Evolutionary conservation across 2,888 invertebrate species (phyloP).

Genomic region (Imbricaverruca yamaguchii): DNA sequence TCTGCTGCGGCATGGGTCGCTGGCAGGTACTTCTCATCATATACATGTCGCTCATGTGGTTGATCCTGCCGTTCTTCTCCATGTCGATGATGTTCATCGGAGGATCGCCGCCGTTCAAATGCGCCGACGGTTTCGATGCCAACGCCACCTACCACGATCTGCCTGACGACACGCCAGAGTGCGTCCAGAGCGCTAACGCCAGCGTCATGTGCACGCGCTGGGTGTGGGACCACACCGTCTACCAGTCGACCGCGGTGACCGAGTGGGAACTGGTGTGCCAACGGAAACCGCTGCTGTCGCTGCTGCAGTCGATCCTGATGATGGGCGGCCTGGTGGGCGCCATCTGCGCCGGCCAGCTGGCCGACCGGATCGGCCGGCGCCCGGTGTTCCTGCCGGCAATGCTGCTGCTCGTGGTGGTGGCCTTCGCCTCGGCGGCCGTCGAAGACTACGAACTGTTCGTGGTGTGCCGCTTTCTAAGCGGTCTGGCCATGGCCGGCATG

Average conservation of each 20-base stretch:
- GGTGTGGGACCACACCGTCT: neutral
- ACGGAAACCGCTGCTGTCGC: slow-evolving; percentile 28
- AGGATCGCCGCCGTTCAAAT: neutral
- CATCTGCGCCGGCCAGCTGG: slow-evolving; percentile 30
- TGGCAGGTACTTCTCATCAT: neutral
- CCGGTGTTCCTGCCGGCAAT: slow-evolving; percentile 32
- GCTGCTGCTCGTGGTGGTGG: slow-evolving; percentile 31
- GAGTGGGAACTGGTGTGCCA: slow-evolving; percentile 33
- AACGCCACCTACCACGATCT: neutral
- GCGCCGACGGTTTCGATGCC: neutral
- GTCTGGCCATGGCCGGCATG: slow-evolving; percentile 25
- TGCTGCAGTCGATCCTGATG: slow-evolving; percentile 30
- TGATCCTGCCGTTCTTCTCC: neutral
- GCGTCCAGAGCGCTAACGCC: neutral
- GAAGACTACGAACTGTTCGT: slow-evolving; percentile 32
- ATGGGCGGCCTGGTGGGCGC: slow-evolving; percentile 33
- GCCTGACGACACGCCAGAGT: neutral
- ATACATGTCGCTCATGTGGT: neutral
- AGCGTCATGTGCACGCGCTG: neutral
- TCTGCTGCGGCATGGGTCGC: neutral
- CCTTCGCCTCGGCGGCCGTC: slow-evolving; percentile 31
- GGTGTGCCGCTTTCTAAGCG: slow-evolving; percentile 30
- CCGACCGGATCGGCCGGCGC: slow-evolving; percentile 33
- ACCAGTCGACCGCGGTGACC: slow-evolving; percentile 25
- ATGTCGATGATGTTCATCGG: no score